Percentiles rank a stretch among this genome's conserved stretches.
These are phyloP conservation scores for Rutilus rutilus DNA, from an alignment of 2,113 vertebrate genomes.

Conservation along the genomic window DNA sequence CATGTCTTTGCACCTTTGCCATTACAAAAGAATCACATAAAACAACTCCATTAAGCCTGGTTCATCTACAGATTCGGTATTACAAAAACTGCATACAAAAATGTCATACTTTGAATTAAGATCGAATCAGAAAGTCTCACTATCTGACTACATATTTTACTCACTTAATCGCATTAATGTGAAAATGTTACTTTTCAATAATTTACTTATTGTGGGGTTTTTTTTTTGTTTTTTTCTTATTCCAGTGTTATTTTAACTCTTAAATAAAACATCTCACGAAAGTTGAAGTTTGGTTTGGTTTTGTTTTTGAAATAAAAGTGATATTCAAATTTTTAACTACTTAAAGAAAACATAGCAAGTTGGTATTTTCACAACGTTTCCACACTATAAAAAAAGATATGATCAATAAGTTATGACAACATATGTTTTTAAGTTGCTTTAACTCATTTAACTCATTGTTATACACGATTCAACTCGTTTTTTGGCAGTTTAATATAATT, in stretches of 20 bases:
- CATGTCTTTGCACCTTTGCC: conserved; percentile 1
- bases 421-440: too few species aligned
- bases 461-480: too few species aligned
- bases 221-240: background rate
- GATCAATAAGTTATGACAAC: too few species aligned
- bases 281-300: background rate
- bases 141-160: background rate
- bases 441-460: too few species aligned
- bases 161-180: background rate
- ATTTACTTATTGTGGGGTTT: too few species aligned
- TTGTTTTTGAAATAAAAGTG: background rate
- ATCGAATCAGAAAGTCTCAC: background rate
- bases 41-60: conserved; percentile 5
- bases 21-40: background rate
- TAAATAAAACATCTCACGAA: background rate
- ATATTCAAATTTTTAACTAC: too few species aligned
- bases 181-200: background rate
- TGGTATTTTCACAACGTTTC: too few species aligned
- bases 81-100: background rate
- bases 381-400: too few species aligned
- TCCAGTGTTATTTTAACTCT: background rate
- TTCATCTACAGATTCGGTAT: conserved; percentile 5
- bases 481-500: too few species aligned
- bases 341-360: too few species aligned
- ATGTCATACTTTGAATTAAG: background rate